A percentile compares a stretch with the other conserved stretches of the same genome.
Conservation (phyloP, 2,797 vertebrate species). For the Lates japonicus region DNA sequence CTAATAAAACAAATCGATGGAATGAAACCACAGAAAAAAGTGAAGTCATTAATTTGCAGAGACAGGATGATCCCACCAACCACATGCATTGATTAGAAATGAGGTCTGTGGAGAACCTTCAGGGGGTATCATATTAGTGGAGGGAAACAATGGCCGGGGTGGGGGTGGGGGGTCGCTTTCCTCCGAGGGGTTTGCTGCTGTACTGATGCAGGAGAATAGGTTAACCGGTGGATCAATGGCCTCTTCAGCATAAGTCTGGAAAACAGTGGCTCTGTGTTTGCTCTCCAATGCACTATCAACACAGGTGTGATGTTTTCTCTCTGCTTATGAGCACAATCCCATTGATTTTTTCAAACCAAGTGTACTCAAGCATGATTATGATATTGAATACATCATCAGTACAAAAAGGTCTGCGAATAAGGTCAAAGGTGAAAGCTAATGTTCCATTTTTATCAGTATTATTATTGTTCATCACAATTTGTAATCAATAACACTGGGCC, state of each 20-base stretch:
- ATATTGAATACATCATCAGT: slow-evolving; percentile 82
- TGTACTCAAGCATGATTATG: slow-evolving; percentile 82
- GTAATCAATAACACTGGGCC: slow-evolving; percentile 77
- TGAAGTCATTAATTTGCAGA: slow-evolving; percentile 88
- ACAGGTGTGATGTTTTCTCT: slow-evolving; percentile 77
- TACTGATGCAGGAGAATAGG: slow-evolving; percentile 79
- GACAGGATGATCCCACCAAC: slow-evolving; percentile 87
- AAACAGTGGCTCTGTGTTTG: slow-evolving; percentile 49
- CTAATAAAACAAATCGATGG: slow-evolving; percentile 88
- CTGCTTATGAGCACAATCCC: slow-evolving; percentile 49
- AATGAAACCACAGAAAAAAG: slow-evolving; percentile 86
- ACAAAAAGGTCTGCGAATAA: slow-evolving; percentile 78
- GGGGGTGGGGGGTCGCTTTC: slow-evolving; percentile 39
- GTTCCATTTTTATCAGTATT: slow-evolving; percentile 81
- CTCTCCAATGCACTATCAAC: slow-evolving; percentile 66
- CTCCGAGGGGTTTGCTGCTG: slow-evolving; percentile 69
- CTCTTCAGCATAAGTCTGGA: slow-evolving; percentile 66
- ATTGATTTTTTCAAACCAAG: slow-evolving; percentile 69
- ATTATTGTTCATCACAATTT: slow-evolving; percentile 84
- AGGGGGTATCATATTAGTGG: slow-evolving; percentile 84
- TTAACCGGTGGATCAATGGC: slow-evolving; percentile 82
- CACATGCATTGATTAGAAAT: slow-evolving; percentile 85
- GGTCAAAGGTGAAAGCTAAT: slow-evolving; percentile 82
- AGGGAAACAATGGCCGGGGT: slow-evolving; percentile 74
- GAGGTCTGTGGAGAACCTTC: slow-evolving; percentile 81